Base-by-base conservation (phyloP, 2,113 vertebrate species). In the Notarius lentiginosus region DNA sequence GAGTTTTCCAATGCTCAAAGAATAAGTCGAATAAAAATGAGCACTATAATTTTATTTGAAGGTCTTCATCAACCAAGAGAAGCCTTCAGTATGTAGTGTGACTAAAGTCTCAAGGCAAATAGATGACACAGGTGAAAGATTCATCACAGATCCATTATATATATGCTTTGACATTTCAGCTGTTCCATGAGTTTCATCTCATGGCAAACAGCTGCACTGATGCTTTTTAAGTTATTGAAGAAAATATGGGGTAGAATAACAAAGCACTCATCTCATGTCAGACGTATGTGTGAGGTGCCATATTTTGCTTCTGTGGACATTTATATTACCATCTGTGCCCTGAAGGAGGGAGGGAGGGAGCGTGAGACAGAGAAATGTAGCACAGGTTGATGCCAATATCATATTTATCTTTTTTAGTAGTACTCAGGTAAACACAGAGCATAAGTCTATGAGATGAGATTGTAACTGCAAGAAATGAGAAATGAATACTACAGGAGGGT, bases 251-350 rank as follows among this genome's bases (percentile, higher is more conserved):
- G 84, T 34, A 24, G 83, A 77, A 84, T n/a, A 68, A 18, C 53
- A 61, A n/a, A n/a, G 82, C 30, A 11, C 34, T 47, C 18, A 60
- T 61, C 30, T 24, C 2, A 0, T 80, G 27, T 81, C 20, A 81
- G 18, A 61, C 1, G 20, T 47, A 77, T 56, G 61, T 79, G 61
- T 56, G 60, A 24, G 51, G 49, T 6, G 56, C 55, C 27, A 12
- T 55, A 86, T 70, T 58, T 63, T 61, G 17, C 82, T 58, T 80
- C 47, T 79, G 53, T 80, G 30, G 9, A n/a, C 53, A 82, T 66
- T 87, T 83, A 88, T 83, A 88, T 89, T 79, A 87, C 34, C 80
- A 86, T 88, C 85, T 86, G 79, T 79, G 84, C 82, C 85, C 80
- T 56, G 47, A 30, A 82, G 86, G 20, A 30, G 60, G 55, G 84